Conservation (phyloP, 2,888 invertebrate species). For the Marronus borbonicus region DNA sequence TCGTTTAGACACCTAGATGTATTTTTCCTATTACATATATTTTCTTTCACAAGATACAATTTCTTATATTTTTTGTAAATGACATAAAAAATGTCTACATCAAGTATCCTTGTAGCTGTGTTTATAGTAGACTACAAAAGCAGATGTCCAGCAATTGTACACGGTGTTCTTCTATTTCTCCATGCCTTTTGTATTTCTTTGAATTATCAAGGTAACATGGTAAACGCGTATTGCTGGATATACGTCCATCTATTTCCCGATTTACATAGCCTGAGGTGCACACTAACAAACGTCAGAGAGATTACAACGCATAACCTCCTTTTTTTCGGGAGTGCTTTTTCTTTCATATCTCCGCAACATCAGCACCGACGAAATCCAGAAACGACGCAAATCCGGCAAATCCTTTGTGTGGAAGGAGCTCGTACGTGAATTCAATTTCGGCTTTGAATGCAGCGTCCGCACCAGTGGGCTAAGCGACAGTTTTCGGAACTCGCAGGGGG, state of each 20-base stretch:
- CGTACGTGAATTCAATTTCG: slow-evolving; percentile 38
- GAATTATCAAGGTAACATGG: neutral
- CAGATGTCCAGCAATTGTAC: too few relatives aligned
- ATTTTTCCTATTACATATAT: too few relatives aligned
- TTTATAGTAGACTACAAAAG: too few relatives aligned
- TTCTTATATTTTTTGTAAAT: too few relatives aligned
- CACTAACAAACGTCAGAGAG: slow-evolving; percentile 7
- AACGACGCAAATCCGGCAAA: slow-evolving; percentile 28
- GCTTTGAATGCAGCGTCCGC: slow-evolving; percentile 22
- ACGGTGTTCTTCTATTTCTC: too few relatives aligned
- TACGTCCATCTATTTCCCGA: neutral
- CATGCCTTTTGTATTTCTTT: too few relatives aligned
- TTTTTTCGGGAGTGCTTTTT: slow-evolving; percentile 1
- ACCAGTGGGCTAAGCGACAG: slow-evolving; percentile 23
- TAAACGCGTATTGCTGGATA: neutral
- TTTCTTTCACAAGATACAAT: too few relatives aligned
- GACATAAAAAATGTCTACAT: too few relatives aligned
- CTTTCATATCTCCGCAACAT: slow-evolving; percentile 26
- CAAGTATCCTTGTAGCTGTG: too few relatives aligned
- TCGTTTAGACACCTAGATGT: too few relatives aligned
- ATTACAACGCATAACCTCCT: slow-evolving; percentile 31
- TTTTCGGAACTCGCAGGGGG: slow-evolving; percentile 6
- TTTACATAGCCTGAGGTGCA: neutral
- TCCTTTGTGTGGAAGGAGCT: slow-evolving; percentile 27
- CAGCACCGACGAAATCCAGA: slow-evolving; percentile 15